phyloP scores from a whole-genome alignment of 2,888 invertebrate genomes.

The Encarsia formosa region DNA sequence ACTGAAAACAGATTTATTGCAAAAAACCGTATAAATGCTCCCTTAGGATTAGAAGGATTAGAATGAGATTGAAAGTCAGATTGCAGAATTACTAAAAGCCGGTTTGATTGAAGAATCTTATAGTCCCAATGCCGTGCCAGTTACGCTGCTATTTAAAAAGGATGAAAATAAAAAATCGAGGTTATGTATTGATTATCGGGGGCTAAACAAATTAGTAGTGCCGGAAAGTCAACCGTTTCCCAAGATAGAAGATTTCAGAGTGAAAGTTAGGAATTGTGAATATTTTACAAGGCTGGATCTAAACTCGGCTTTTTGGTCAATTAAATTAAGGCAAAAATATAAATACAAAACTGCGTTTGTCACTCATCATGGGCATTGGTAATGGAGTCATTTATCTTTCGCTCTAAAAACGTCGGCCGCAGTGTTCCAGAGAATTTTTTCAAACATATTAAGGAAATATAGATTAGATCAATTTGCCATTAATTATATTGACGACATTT shows the following conservation, averaged over 20 bases:
- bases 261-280: slow-evolving; percentile 7
- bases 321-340: slow-evolving; percentile 22
- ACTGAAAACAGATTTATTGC: too few species aligned
- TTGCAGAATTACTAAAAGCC: too few species aligned
- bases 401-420: slow-evolving; percentile 28
- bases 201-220: slow-evolving; percentile 22
- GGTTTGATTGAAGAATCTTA: too few species aligned
- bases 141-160: too few species aligned
- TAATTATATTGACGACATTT: slow-evolving; percentile 35
- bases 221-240: slow-evolving; percentile 23
- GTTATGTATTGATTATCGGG: slow-evolving; percentile 17
- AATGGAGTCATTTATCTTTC: slow-evolving; percentile 28
- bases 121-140: too few species aligned
- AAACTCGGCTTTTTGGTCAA: slow-evolving; percentile 29
- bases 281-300: slow-evolving; percentile 26
- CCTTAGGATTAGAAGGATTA: too few species aligned
- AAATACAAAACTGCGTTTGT: slow-evolving; percentile 28
- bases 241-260: slow-evolving; percentile 18
- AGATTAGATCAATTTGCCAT: slow-evolving; percentile 26
- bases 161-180: slow-evolving; percentile 18
- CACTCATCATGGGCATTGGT: too few species aligned
- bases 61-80: too few species aligned
- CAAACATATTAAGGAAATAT: slow-evolving; percentile 23
- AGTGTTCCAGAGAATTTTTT: slow-evolving; percentile 27
- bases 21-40: too few species aligned